Conservation (phyloP, 2,797 vertebrate species). For the Pitangus sulphuratus region DNA sequence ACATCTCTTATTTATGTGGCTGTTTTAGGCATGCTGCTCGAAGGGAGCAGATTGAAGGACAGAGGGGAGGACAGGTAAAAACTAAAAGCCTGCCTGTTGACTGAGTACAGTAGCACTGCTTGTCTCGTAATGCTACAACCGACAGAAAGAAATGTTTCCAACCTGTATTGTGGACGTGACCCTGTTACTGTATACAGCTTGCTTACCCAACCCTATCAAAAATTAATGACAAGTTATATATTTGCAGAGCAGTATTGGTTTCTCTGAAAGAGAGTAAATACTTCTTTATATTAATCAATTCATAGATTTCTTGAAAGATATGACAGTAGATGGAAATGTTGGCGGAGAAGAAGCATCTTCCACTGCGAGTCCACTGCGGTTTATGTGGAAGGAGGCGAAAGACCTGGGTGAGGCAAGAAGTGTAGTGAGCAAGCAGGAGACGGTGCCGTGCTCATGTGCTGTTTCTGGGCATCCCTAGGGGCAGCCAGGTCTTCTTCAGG, state of each 20-base stretch:
- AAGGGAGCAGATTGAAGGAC: background rate
- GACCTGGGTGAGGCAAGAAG: background rate
- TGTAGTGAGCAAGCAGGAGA: background rate
- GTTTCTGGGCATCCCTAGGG: background rate
- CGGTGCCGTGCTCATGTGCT: background rate
- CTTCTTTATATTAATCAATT: background rate
- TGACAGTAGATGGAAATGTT: background rate
- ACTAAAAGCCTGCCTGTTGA: background rate
- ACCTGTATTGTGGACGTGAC: background rate
- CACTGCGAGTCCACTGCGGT: rapidly evolving
- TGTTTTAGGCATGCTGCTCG: slow-evolving; percentile 1
- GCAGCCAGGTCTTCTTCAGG: background rate
- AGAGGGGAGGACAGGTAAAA: background rate
- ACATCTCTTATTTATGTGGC: background rate
- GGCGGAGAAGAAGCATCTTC: background rate
- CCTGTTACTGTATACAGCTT: background rate
- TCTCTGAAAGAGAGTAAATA: slow-evolving; percentile 6
- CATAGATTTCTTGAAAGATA: background rate
- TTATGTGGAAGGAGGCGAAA: background rate
- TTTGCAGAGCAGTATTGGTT: background rate
- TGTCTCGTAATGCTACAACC: background rate
- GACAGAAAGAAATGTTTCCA: background rate
- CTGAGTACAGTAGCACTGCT: background rate
- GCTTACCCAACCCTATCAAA: background rate
- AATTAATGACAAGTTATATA: background rate